phyloP scores from a whole-genome alignment of 2,797 vertebrate species.

The Sus cebifrons region DNA sequence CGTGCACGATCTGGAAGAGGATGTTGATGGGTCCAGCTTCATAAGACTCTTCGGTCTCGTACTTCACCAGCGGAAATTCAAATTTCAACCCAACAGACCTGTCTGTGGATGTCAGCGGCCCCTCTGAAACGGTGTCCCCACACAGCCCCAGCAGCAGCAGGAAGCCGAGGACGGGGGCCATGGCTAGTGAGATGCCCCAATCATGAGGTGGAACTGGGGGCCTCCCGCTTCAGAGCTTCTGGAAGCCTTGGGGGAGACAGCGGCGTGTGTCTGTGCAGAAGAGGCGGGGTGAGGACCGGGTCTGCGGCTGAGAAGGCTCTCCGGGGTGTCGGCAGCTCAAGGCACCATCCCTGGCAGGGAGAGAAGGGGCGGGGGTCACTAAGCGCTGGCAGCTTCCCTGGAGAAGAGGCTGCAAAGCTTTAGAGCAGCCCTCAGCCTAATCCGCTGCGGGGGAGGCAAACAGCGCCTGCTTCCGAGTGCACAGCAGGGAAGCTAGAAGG shows the following conservation, averaged over 20 bases:
- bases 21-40: slow-evolving; percentile 90
- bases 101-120: slow-evolving; percentile 87
- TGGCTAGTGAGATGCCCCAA: slow-evolving; percentile 86
- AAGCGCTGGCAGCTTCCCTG: slow-evolving; percentile 40
- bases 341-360: slow-evolving; percentile 83
- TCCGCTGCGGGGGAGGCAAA: background rate
- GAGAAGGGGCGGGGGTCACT: slow-evolving; percentile 80
- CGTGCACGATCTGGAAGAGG: slow-evolving; percentile 94
- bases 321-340: slow-evolving; percentile 78
- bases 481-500: background rate
- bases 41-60: slow-evolving; percentile 94
- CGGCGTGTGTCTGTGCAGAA: background rate
- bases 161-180: slow-evolving; percentile 89
- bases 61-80: slow-evolving; percentile 94
- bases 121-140: slow-evolving; percentile 89
- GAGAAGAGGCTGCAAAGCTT: background rate
- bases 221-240: background rate
- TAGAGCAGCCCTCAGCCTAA: background rate
- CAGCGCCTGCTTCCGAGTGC: background rate
- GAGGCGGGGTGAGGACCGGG: background rate
- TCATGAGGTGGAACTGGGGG: slow-evolving; percentile 83
- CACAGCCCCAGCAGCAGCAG: slow-evolving; percentile 90
- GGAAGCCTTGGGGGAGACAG: slow-evolving; percentile 61
- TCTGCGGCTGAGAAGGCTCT: slow-evolving; percentile 69
- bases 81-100: slow-evolving; percentile 93